Conservation (phyloP, 1,140 invertebrate genomes). For the Metaphire vulgaris region DNA sequence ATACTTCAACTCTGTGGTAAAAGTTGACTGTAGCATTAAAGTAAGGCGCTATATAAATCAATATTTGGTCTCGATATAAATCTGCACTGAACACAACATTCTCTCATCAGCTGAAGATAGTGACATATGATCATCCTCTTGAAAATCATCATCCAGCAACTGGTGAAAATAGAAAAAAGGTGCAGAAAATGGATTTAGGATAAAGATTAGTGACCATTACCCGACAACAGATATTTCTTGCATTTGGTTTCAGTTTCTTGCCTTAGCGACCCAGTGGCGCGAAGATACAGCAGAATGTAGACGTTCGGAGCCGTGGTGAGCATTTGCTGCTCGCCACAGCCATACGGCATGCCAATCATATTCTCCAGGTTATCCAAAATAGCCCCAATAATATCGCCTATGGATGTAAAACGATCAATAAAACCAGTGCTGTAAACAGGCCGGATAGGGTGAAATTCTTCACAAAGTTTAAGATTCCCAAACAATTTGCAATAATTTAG, state of each 20-base stretch:
- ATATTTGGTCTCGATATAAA: no score
- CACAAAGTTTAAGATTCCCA: no score
- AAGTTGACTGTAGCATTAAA: no score
- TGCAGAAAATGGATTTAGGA: neutral
- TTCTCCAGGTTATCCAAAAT: constrained; percentile 52
- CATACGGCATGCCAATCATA: constrained; percentile 73
- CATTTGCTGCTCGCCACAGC: constrained; percentile 94
- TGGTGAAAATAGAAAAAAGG: neutral
- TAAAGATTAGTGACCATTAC: constrained; percentile 41
- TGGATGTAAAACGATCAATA: no score
- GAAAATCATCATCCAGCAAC: neutral
- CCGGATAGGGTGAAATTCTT: no score
- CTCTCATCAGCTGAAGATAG: neutral
- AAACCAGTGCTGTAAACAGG: no score
- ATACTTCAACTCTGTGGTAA: no score
- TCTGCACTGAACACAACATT: no score
- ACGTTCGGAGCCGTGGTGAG: constrained; percentile 85
- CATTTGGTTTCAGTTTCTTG: constrained; percentile 65
- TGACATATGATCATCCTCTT: neutral
- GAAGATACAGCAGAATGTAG: constrained; percentile 74
- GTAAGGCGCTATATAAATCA: no score
- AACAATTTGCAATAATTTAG: no score
- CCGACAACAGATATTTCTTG: constrained; percentile 67
- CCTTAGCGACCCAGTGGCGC: constrained; percentile 59
- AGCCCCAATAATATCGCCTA: constrained; percentile 51